Evolutionary conservation across 2,888 invertebrate species (phyloP).

Genomic region (Hydrotaea cyrtoneurina): DNA sequence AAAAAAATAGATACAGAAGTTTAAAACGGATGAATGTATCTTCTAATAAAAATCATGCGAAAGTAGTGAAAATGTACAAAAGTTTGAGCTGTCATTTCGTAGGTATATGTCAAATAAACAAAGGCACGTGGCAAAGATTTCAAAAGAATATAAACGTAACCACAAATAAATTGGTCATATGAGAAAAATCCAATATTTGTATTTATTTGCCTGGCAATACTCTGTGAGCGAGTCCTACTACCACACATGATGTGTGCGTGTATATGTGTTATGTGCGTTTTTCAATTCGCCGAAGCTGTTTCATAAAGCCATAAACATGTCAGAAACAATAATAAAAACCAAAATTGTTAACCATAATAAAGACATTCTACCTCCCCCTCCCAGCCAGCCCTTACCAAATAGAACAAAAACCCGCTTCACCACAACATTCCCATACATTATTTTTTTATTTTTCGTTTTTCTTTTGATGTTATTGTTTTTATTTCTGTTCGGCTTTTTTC

Average conservation of each 20-base stretch:
- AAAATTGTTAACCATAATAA: conserved; percentile 23
- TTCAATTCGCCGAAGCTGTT: background rate
- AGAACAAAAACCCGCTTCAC: background rate
- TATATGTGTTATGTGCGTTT: background rate
- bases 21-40: background rate
- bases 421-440: background rate
- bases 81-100: background rate
- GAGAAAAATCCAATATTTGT: background rate
- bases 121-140: conserved; percentile 3
- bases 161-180: no score
- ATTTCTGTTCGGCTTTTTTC: conserved; percentile 1
- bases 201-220: background rate
- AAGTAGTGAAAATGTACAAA: background rate
- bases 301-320: conserved; percentile 28
- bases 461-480: background rate
- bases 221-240: background rate
- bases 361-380: background rate
- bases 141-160: no score
- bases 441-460: background rate
- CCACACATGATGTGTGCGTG: background rate
- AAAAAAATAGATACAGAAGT: background rate
- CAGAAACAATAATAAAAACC: conserved; percentile 31
- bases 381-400: background rate
- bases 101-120: background rate
- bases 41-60: background rate